Conservation (phyloP, 2,888 invertebrate genomes). For the Euproctis similis region DNA sequence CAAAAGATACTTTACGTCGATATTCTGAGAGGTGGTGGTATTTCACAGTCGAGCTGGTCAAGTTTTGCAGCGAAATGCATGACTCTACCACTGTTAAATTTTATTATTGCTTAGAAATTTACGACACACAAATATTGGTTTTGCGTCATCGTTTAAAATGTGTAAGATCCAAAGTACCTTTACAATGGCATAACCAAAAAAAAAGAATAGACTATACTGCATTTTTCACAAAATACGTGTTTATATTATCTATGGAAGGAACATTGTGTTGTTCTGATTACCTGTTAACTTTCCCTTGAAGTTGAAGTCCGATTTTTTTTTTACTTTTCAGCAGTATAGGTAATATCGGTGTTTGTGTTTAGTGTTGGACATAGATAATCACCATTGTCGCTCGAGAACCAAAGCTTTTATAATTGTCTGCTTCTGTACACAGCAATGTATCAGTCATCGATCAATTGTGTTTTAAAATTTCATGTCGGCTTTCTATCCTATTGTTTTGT, state of each 20-base stretch:
- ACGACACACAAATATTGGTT: no score
- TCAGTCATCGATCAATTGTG: no score
- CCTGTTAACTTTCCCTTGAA: constrained; percentile 59
- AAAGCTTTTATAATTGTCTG: constrained; percentile 46
- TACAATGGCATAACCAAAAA: constrained; percentile 23
- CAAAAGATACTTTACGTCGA: no score
- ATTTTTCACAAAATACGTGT: constrained; percentile 46
- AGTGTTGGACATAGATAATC: constrained; percentile 49
- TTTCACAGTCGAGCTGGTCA: no score
- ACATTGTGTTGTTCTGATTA: constrained; percentile 39
- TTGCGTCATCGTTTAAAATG: constrained; percentile 19
- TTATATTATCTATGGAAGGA: constrained; percentile 46
- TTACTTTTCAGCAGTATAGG: constrained; percentile 36
- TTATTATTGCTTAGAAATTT: no score
- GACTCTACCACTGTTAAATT: no score
- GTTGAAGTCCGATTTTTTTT: constrained; percentile 42
- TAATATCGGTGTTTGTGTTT: constrained; percentile 56
- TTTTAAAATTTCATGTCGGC: not conserved
- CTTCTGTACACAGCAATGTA: constrained; percentile 47
- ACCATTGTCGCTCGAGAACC: constrained; percentile 52
- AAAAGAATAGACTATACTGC: constrained; percentile 47
- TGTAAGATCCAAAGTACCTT: constrained; percentile 17
- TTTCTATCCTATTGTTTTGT: constrained; percentile 28
- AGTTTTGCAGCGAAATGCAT: no score
- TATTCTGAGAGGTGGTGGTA: no score